Percentiles rank a stretch among this genome's conserved stretches.
Conservation (phyloP, 2,797 vertebrate genomes). For the Melanotaenia pygmaea region DNA sequence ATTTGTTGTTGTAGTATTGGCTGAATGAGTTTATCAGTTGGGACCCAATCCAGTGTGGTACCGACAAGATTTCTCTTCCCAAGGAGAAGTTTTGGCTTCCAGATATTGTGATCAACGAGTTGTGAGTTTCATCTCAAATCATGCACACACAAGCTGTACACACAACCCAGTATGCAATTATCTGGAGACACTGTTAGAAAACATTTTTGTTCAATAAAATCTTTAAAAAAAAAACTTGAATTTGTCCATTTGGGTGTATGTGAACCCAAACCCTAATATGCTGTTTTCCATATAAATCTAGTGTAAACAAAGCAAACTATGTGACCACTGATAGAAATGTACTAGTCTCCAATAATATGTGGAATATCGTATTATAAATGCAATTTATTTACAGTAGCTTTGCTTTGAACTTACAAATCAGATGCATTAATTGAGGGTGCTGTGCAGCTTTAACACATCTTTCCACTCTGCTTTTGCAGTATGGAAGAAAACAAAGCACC, state of each 20-base stretch:
- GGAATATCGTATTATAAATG: neutral
- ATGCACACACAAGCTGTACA: neutral
- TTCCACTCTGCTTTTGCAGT: constrained; percentile 58
- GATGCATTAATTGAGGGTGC: neutral
- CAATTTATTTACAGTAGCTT: neutral
- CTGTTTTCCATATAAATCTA: neutral
- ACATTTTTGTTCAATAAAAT: no score
- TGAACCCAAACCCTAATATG: neutral
- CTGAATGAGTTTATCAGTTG: constrained; percentile 77
- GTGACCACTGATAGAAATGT: neutral
- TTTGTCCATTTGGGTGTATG: neutral
- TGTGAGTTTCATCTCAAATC: constrained; percentile 72
- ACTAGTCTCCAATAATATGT: neutral
- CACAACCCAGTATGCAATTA: neutral
- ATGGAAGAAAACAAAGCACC: constrained; percentile 81
- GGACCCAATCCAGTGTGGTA: constrained; percentile 79
- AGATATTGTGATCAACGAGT: constrained; percentile 80
- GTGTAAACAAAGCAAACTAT: neutral
- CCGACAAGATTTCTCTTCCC: constrained; percentile 72
- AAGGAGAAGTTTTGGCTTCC: constrained; percentile 74
- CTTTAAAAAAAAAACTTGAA: neutral
- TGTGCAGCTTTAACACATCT: neutral
- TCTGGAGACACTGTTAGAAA: neutral
- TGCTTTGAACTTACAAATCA: neutral
- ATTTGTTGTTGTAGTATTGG: constrained; percentile 76